phyloP scores from a whole-genome alignment of 2,113 vertebrate genomes.

The Hystrix cristata region DNA sequence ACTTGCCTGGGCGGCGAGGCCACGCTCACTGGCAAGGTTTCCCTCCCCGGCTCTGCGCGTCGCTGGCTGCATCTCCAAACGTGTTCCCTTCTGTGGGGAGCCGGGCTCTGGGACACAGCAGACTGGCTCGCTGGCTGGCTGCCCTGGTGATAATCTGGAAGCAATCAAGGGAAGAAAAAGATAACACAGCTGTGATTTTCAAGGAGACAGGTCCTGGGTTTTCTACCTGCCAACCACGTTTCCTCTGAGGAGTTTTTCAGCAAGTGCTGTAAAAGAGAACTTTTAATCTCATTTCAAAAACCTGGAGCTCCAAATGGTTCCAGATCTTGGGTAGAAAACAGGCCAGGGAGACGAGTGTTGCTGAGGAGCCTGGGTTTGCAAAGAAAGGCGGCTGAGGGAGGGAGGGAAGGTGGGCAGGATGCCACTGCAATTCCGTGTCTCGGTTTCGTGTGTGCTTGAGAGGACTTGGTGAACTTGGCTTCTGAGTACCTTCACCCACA shows the following conservation, averaged over 20 bases:
- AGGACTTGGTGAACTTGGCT: conserved; percentile 67
- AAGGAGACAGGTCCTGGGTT: conserved; percentile 81
- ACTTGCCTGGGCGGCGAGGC: conserved; percentile 40
- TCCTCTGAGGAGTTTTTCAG: conserved; percentile 80
- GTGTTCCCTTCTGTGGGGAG: conserved; percentile 50
- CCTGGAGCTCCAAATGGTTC: conserved; percentile 73
- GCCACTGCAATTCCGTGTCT: background rate
- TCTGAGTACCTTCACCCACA: conserved; percentile 61
- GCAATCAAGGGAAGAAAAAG: conserved; percentile 82
- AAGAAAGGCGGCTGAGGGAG: background rate
- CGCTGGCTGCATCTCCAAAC: conserved; percentile 58
- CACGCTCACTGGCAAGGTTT: conserved; percentile 17
- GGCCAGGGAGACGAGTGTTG: conserved; percentile 23
- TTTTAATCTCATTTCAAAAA: conserved; percentile 80
- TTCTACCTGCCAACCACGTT: conserved; percentile 85
- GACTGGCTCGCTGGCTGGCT: conserved; percentile 74
- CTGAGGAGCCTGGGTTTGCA: background rate
- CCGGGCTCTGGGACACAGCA: conserved; percentile 59
- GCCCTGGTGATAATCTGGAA: conserved; percentile 85
- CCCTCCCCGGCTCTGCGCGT: background rate
- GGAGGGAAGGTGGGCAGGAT: background rate
- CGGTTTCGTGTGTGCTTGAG: conserved; percentile 58
- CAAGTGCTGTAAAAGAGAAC: conserved; percentile 69
- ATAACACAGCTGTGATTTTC: conserved; percentile 84
- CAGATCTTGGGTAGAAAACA: conserved; percentile 73